phyloP scores from a whole-genome alignment of 37 sponge, comb jelly and placozoan genomes.

The Dysidea cf. avara region DNA sequence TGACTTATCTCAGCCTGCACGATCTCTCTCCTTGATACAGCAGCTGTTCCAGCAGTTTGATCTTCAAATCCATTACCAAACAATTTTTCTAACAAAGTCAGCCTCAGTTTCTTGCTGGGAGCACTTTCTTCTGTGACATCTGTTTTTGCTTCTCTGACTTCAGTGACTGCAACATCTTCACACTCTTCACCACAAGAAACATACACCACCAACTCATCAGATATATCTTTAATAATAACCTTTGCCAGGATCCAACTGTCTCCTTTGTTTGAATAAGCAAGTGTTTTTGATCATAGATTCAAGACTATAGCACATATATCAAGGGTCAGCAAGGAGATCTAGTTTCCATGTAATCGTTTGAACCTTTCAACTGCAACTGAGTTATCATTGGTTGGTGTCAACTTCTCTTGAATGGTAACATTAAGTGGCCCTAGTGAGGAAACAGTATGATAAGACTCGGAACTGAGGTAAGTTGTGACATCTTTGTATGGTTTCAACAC shows the following conservation, averaged over 20 bases:
- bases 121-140: too few species aligned
- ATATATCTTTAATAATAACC: background rate
- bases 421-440: constrained; percentile 6
- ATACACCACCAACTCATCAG: constrained; percentile 1
- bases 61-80: too few species aligned
- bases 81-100: too few species aligned
- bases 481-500: background rate
- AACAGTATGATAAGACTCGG: background rate
- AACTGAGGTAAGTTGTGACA: constrained; percentile 17
- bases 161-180: too few species aligned
- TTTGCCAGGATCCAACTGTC: background rate
- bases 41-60: too few species aligned
- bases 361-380: background rate
- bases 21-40: background rate
- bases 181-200: too few species aligned
- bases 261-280: background rate
- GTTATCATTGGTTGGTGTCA: background rate
- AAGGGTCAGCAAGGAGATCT: background rate
- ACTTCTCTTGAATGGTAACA: too few species aligned
- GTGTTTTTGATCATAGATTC: constrained; percentile 4
- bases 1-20: background rate
- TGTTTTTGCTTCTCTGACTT: too few species aligned
- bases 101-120: too few species aligned
- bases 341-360: background rate
- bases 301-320: background rate